Base-by-base conservation (phyloP, 92 coral and sea anemone species). In the Porites rus region DNA sequence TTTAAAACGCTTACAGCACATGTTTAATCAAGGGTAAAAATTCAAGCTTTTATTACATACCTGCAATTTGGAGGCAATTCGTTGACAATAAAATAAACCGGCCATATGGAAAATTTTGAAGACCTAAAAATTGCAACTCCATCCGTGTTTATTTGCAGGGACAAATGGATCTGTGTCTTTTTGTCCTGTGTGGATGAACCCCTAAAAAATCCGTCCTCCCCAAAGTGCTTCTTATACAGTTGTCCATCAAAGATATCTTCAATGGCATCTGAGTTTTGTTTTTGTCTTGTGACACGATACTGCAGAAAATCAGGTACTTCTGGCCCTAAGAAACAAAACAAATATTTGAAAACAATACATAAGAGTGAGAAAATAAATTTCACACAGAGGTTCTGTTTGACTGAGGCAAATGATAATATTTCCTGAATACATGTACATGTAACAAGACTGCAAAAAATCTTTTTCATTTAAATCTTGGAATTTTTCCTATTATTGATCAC, bases 41-140 rank as follows among this genome's bases (percentile, higher is more conserved):
- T 25, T 25, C 11, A 53, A 53, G 11, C 11, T 53, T 11, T 7
- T 7, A 53, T 53, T 53, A 53, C 8, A 53, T 53, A 88, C 93
- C 93, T 85, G 90, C 84, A 79, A 51, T 90, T 90, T 66, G 93
- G 93, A 16, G 93, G 93, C 24, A 90, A 50, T 53, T 87, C 93
- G 87, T 86, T 86, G 14, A 90, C 65, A 65, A 70, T 50, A 21
- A 81, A 82, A 64, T 90, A 86, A 1, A 90, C 88, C 69, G 93
- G 93, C 93, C 93, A 90, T 1, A 90, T 77, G 61, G 83, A 72
- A 73, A 72, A 90, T 66, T 73, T 86, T 61, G 93, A 90, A 13
- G 91, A 90, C 31, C 79, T 63, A 61, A 90, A 90, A 25, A 90
- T 31, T 20, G 93, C 73, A 14, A 90, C 91, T 12, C 91, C 93